These are phyloP conservation scores for Fopius arisanus DNA, from an alignment of 1,140 invertebrate species.

Conservation along the genomic window DNA sequence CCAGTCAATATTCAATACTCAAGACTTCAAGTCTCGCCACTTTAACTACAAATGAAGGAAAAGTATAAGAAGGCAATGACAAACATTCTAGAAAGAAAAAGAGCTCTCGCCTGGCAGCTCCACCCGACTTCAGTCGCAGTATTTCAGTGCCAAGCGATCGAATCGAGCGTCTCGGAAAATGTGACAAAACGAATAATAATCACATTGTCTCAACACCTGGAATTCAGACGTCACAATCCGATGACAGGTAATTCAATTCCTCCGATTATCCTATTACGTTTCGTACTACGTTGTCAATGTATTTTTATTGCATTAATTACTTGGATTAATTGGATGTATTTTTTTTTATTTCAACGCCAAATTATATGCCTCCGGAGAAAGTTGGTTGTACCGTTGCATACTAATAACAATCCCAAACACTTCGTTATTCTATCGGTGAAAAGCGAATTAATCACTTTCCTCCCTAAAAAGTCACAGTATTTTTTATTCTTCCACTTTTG, in stretches of 20 bases:
- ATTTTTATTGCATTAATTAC: not conserved
- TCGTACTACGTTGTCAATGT: not conserved
- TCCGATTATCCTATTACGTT: not conserved
- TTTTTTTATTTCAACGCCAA: not conserved
- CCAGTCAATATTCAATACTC: too few species aligned
- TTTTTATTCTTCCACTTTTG: too few species aligned
- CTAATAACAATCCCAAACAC: not conserved
- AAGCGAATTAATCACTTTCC: too few species aligned
- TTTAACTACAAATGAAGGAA: too few species aligned
- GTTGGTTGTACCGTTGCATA: not conserved
- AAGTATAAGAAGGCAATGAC: too few species aligned
- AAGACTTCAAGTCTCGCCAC: too few species aligned
- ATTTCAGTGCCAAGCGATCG: slow-evolving; percentile 85
- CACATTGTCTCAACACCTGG: slow-evolving; percentile 41
- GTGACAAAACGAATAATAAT: slow-evolving; percentile 51
- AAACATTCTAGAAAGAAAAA: slow-evolving; percentile 71
- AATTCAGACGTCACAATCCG: slow-evolving; percentile 52
- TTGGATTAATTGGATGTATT: not conserved
- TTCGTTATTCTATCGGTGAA: not conserved
- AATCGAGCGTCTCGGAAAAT: slow-evolving; percentile 57
- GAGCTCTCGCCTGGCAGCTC: slow-evolving; percentile 65
- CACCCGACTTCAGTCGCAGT: slow-evolving; percentile 81
- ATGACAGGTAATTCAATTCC: slow-evolving; percentile 52
- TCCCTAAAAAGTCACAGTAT: too few species aligned
- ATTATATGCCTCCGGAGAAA: not conserved